Base-by-base conservation (phyloP, 2,113 vertebrate genomes). In the Calypte anna region DNA sequence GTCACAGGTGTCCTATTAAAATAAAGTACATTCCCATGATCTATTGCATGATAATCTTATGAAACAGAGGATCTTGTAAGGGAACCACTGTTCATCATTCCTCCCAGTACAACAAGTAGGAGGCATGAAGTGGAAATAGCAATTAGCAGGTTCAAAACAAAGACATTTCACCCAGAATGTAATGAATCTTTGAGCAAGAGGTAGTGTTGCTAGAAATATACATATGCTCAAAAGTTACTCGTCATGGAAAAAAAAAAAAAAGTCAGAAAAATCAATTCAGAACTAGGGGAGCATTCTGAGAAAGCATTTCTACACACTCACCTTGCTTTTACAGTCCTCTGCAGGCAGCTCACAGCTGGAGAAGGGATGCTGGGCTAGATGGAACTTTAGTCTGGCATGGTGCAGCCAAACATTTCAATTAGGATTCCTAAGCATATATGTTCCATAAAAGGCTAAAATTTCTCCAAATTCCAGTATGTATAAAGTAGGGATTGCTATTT, bases 251-350 rank as follows among this genome's bases (percentile, higher is more conserved):
- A 40, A 40, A 88, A 43, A 82, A 90, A 70, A 86, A 83, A 43
- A 48, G 46, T 48, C 46, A 48, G 46, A 48, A 91, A 70, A 82
- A 66, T 22, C 55, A 30, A 25, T 12, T 77, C 46, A 55, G 63
- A 36, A 55, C 25, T 51, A 58, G 51, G 25, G 53, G 36, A 62
- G 23, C 4, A 1, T 83, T 93, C 23, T 83, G 68, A 86, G 64
- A 46, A 74, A 33, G 40, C 50, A 22, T 66, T 0, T 0, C 24
- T 46, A 5, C 40, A 51, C 7, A 2, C 22, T 66, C 0, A 0
- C 27, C 9, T 3, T 63, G 69, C 19, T 67, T 80, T 80, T 77
- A 21, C 10, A 3, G 24, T 67, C 3, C 21, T n/a, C 80, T 64
- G 79, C 75, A 88, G 57, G n/a, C 73, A 44, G 22, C 43, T 91